Conservation (phyloP, 2,113 vertebrate species). For the Opisthocomus hoazin region DNA sequence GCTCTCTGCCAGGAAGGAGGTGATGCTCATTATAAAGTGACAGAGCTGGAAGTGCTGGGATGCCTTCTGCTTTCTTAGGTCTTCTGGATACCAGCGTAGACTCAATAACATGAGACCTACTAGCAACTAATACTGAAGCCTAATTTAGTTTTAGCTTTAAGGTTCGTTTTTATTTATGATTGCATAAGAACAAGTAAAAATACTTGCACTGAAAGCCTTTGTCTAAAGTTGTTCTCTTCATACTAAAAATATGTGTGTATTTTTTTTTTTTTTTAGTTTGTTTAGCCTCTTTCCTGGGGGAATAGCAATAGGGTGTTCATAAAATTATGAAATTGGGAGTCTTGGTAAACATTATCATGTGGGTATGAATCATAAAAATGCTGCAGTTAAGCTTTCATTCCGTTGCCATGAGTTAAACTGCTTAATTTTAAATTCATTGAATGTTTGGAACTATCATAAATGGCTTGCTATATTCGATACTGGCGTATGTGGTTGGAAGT, state of each 20-base stretch:
- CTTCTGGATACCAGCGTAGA: rapidly evolving
- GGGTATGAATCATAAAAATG: not conserved
- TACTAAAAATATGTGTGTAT: not conserved
- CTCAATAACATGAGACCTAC: rapidly evolving
- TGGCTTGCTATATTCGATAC: too few relatives aligned
- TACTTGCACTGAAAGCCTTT: not conserved
- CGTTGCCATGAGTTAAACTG: not conserved
- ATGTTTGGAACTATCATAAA: not conserved
- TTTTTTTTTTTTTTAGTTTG: not conserved
- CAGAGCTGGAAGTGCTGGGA: not conserved
- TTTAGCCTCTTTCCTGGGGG: not conserved
- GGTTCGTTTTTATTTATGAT: not conserved
- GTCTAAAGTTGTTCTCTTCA: not conserved
- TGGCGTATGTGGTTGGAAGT: too few relatives aligned
- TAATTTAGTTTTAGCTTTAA: not conserved
- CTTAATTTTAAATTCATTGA: not conserved
- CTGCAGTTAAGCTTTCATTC: not conserved
- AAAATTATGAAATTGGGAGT: not conserved
- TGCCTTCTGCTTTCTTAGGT: not conserved
- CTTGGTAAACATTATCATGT: not conserved
- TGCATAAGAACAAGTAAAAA: not conserved
- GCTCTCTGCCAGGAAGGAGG: not conserved
- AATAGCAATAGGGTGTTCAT: not conserved
- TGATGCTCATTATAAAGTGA: not conserved
- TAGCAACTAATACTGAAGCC: not conserved